phyloP scores from a whole-genome alignment of 2,113 vertebrate genomes.

The Pampusana beccarii region DNA sequence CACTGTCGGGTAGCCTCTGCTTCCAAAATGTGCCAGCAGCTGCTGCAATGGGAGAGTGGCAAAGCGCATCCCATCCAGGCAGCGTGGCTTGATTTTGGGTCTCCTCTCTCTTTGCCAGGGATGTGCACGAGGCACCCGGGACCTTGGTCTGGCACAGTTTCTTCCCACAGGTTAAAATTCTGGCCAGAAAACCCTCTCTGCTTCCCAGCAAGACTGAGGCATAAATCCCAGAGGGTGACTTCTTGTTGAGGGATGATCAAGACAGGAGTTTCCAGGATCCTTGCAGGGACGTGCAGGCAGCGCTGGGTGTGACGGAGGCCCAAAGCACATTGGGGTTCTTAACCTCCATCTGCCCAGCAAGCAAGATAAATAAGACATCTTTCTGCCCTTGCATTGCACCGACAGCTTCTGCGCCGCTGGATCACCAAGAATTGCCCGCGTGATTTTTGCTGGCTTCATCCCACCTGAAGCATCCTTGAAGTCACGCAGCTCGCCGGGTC shows the following conservation, averaged over 20 bases:
- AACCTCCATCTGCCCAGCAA: neutral
- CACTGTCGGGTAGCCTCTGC: neutral
- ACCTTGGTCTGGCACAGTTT: too few relatives aligned
- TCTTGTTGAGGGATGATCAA: neutral
- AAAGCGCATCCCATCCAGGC: fast-evolving
- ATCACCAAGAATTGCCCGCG: neutral
- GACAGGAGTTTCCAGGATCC: neutral
- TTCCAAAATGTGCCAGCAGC: neutral
- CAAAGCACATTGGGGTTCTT: neutral
- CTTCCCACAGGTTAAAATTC: neutral
- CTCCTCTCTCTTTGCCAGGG: neutral
- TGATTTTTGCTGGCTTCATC: neutral
- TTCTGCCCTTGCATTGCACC: neutral
- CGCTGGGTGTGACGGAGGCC: neutral
- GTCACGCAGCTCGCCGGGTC: neutral
- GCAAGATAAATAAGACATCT: neutral
- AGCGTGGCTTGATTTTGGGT: neutral
- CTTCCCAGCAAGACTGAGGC: neutral
- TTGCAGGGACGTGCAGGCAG: neutral
- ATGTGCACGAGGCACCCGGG: neutral
- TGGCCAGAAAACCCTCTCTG: neutral
- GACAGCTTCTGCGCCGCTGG: neutral
- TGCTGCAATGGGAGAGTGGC: neutral
- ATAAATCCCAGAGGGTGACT: neutral
- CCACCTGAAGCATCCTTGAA: neutral